Evolutionary conservation across 2,888 invertebrate species (phyloP), one percentile per base, ranked within the genome.

Genomic region (Allygus modestus): DNA sequence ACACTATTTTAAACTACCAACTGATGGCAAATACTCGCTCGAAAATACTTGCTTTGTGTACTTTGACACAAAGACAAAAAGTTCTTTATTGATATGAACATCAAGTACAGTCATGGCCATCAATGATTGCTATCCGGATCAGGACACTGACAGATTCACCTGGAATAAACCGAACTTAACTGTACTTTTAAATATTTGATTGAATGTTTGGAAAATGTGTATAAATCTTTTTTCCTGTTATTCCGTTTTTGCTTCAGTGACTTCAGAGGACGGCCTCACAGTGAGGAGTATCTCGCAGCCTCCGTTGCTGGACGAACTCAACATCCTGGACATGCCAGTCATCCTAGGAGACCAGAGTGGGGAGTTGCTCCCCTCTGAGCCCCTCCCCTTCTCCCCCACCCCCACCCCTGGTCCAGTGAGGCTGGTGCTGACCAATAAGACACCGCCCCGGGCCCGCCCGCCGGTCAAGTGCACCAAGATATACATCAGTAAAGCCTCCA

Each of bases 291-390:
- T 65, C 33, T 37, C 28, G 28, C 20, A 37, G 37, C 41, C 37
- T 4, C 41, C 41, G 4, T 9, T 71, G 41, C 41, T 33, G 41
- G 88, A 86, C 20, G 86, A 87, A 77, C 86, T 88, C 12, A 89
- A 88, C 81, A 87, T 89, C 71, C 87, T 89, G 28, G 88, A 89
- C 65, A 87, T 89, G 85, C 89, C 89, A n/a, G 88, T 89, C 28
- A 89, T 89, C 7, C 88, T 89, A 84, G 89, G 77, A 20, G 84
- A 84, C 41, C 84, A 84, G 37, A 58, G 46, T 15, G 77, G 41
- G 26, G 84, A 84, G 41, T 31, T 65, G 15, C 17, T 28, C n/a
- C 4, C 54, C 9, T 2, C 46, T 0, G n/a, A 5, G 17, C 28
- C 43, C 23, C 9, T 28, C n/a, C 20, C 54, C 7, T 5, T 20